Percentiles rank a stretch among this genome's conserved stretches.
These are phyloP conservation scores for Sinocyclocheilus anophthalmus DNA, from an alignment of 2,113 vertebrate species.

Conservation along the genomic window DNA sequence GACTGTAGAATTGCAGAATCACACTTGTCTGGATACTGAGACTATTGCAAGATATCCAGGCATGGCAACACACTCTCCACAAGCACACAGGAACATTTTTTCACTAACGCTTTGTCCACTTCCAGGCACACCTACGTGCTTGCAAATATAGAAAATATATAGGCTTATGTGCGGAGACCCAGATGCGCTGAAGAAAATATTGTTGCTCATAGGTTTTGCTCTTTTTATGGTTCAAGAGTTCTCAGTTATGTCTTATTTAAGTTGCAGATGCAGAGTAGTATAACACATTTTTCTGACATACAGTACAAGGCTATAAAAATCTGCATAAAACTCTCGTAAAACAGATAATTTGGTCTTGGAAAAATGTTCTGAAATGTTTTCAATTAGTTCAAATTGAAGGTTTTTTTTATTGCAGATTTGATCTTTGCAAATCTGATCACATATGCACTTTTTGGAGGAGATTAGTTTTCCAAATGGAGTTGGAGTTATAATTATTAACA, in stretches of 20 bases:
- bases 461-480: not conserved
- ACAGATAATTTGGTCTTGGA: not conserved
- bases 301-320: not conserved
- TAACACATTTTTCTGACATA: not conserved
- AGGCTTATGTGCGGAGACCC: not conserved
- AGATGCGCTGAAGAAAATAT: not conserved
- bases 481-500: constrained; percentile 2
- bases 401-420: not conserved
- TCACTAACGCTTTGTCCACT: not conserved
- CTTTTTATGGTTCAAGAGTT: not conserved
- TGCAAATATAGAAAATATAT: not conserved
- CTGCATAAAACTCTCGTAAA: not conserved
- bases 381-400: not conserved
- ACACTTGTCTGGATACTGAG: not conserved
- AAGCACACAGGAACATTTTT: not conserved
- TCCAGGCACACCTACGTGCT: constrained; percentile 23
- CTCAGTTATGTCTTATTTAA: no score
- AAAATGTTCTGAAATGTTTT: not conserved
- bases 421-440: not conserved
- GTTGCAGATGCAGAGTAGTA: not conserved
- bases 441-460: not conserved
- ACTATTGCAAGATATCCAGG: constrained; percentile 1
- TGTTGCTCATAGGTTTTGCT: not conserved
- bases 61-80: not conserved
- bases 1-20: constrained; percentile 14